Conservation (phyloP, 2,888 invertebrate species). For the Epirrhoe tristata region DNA sequence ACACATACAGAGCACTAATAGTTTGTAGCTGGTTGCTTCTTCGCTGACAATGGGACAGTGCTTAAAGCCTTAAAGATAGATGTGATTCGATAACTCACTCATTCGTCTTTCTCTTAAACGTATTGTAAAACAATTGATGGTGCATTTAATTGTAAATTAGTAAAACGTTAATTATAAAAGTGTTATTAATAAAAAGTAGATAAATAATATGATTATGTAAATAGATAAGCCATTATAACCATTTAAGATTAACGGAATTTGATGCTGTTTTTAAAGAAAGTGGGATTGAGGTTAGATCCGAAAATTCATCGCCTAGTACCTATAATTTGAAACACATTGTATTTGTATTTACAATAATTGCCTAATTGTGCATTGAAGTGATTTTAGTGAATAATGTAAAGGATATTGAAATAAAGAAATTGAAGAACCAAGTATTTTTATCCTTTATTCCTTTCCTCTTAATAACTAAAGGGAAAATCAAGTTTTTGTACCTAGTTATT, state of each 20-base stretch:
- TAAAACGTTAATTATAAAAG: slow-evolving; percentile 41
- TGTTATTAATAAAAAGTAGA: slow-evolving; percentile 40
- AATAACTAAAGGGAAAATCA: too few relatives aligned
- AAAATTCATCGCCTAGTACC: slow-evolving; percentile 23
- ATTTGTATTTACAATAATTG: slow-evolving; percentile 47
- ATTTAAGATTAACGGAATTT: slow-evolving; percentile 11
- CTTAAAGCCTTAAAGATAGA: background rate
- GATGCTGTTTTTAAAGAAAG: slow-evolving; percentile 22
- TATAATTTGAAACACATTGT: slow-evolving; percentile 30
- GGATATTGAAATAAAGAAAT: slow-evolving; percentile 50
- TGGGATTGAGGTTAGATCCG: slow-evolving; percentile 29
- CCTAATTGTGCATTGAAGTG: slow-evolving; percentile 66
- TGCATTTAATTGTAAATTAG: slow-evolving; percentile 35
- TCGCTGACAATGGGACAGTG: too few relatives aligned
- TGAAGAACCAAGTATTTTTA: slow-evolving; percentile 2
- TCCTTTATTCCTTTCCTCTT: background rate
- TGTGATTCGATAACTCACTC: background rate
- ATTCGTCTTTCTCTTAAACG: slow-evolving; percentile 16
- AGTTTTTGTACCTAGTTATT: too few relatives aligned
- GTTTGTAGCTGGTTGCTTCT: too few relatives aligned
- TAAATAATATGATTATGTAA: slow-evolving; percentile 36
- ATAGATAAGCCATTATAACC: slow-evolving; percentile 23
- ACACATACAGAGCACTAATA: too few relatives aligned
- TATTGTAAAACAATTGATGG: slow-evolving; percentile 40
- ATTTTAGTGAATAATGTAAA: slow-evolving; percentile 62